These are phyloP conservation scores for Tipula helvola DNA, from an alignment of 2,888 invertebrate species.

Conservation along the genomic window DNA sequence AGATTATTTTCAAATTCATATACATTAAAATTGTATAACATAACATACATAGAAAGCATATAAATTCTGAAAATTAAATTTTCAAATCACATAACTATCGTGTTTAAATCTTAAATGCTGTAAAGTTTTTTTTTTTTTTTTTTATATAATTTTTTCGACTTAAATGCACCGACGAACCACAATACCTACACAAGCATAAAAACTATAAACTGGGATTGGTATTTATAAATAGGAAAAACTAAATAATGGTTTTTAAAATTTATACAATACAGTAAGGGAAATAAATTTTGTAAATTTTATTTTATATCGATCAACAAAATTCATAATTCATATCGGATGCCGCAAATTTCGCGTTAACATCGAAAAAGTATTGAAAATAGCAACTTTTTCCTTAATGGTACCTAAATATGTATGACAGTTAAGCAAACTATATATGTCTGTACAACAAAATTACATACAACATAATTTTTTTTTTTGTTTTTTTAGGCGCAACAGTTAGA, in stretches of 20 bases:
- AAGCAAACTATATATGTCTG: background rate
- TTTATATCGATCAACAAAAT: background rate
- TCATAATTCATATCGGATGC: background rate
- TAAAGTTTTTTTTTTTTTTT: background rate
- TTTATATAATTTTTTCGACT: background rate
- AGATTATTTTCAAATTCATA: background rate
- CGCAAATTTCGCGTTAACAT: background rate
- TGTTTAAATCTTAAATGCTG: background rate
- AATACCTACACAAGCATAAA: background rate
- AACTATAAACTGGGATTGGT: background rate
- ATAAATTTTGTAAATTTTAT: background rate
- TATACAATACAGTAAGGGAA: background rate
- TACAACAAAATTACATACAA: background rate
- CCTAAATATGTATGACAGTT: background rate
- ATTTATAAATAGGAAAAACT: background rate
- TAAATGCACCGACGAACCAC: background rate
- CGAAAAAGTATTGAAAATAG: background rate
- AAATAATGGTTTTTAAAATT: background rate
- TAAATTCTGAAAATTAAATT: background rate
- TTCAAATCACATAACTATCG: conserved; percentile 4
- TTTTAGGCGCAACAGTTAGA: background rate
- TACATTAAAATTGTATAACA: background rate
- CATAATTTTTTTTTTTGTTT: background rate
- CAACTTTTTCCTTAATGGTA: background rate
- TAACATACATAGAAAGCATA: background rate